Base-by-base conservation (phyloP, 2,888 invertebrate genomes). In the Resseliella maxima region DNA sequence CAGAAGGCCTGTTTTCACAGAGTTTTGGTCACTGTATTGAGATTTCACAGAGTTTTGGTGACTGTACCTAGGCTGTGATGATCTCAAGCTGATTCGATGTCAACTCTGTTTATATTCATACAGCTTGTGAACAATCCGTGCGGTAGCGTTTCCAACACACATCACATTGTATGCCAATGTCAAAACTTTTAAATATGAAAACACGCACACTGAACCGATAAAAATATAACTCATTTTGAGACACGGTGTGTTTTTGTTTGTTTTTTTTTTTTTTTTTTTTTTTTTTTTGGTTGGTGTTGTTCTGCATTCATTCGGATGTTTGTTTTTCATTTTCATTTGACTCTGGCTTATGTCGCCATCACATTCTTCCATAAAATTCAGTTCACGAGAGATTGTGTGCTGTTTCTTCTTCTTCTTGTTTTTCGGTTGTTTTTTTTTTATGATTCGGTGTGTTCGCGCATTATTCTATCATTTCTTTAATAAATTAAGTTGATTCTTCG, bases 391-490 rank as follows among this genome's bases (percentile, higher is more conserved):
- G 46, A 50, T 15, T 50, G 8, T 50, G 46, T 50, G 1, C n/a
- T n/a, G n/a, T n/a, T n/a, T n/a, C n/a, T n/a, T n/a, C n/a, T n/a
- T n/a, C n/a, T n/a, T n/a, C n/a, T n/a, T n/a, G n/a, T n/a, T n/a
- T n/a, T 21, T 41, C 21, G 2, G 31, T 72, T 18, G 31, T 31
- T 72, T 31, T 72, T 35, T 8, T 72, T 59, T 27, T 24, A 3
- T 35, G 72, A 72, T 35, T 72, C 31, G 15, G n/a, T n/a, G n/a
- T 72, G 31, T 72, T 72, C 31, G 18, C 46, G 15, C n/a, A 72
- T 31, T 31, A 72, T 72, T 72, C 72, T 72, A 72, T 31, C 72
- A 72, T 5, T 72, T 35, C 72, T 31, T 72, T 15, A 31, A 72
- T 72, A 31, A 27, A 72, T 72, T 12, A 72, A 0, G 35, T 31